phyloP scores from a whole-genome alignment of 2,113 vertebrate genomes.

The Pithys albifrons region DNA sequence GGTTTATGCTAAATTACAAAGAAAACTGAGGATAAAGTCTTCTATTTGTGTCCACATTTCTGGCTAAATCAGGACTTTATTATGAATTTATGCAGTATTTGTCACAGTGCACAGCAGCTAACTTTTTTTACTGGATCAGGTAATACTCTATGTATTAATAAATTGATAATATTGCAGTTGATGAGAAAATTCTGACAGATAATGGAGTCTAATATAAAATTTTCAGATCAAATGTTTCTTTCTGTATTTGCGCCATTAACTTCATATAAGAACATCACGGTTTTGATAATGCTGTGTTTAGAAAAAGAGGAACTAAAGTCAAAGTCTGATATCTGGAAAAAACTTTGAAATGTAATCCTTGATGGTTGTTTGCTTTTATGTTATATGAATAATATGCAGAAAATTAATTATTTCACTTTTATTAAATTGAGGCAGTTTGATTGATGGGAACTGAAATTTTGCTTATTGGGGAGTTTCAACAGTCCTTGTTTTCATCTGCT shows the following conservation, averaged over 20 bases:
- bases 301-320: not conserved
- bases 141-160: not conserved
- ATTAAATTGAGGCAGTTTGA: not conserved
- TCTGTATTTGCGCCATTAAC: not conserved
- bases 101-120: not conserved
- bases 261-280: not conserved
- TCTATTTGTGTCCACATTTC: not conserved
- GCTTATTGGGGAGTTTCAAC: not conserved
- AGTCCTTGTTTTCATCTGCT: not conserved
- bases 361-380: not conserved
- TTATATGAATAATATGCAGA: not conserved
- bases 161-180: not conserved
- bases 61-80: not conserved
- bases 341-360: not conserved
- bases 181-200: not conserved
- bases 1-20: not conserved
- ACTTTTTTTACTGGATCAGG: not conserved
- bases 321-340: not conserved
- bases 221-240: not conserved
- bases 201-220: not conserved
- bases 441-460: not conserved
- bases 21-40: not conserved
- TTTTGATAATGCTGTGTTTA: not conserved
- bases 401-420: slow-evolving; percentile 12
- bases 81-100: not conserved